Evolutionary conservation across 2,797 vertebrate genomes (phyloP).

Genomic region (Falco berigora): DNA sequence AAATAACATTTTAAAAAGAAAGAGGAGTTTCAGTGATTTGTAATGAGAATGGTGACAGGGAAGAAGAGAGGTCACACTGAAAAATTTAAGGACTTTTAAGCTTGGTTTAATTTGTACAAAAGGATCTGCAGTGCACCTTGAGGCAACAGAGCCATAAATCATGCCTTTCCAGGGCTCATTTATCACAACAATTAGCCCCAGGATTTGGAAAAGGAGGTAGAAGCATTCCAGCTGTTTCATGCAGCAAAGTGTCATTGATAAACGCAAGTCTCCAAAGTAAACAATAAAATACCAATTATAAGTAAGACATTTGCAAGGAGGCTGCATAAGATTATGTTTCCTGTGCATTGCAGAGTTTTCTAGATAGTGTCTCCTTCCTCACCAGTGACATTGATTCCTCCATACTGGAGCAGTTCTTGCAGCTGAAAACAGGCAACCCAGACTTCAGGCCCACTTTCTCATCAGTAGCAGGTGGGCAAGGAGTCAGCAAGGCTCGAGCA

Average conservation of each 20-base stretch:
- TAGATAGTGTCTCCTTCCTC: background rate
- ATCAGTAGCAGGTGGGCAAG: background rate
- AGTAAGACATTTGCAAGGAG: background rate
- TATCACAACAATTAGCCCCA: constrained; percentile 10
- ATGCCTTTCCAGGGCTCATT: constrained; percentile 42
- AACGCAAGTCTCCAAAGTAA: constrained; percentile 17
- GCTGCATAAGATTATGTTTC: background rate
- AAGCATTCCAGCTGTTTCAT: background rate
- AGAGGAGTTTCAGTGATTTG: background rate
- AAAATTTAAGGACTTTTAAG: constrained; percentile 47
- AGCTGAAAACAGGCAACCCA: background rate
- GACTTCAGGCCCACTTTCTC: background rate
- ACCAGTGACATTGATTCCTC: background rate
- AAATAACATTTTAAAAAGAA: constrained; percentile 19
- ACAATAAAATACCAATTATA: constrained; percentile 40
- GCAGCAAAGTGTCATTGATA: constrained; percentile 37
- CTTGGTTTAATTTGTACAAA: constrained; percentile 44
- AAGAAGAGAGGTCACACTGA: constrained; percentile 48
- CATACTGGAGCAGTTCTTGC: background rate
- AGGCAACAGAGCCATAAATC: constrained; percentile 49
- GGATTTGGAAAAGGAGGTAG: constrained; percentile 3
- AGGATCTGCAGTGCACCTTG: constrained; percentile 25
- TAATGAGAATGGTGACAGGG: background rate
- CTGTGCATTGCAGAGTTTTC: background rate
- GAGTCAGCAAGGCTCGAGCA: background rate